Evolutionary conservation across 2,113 vertebrate species (phyloP).

Genomic region (Pseudorhombus dupliciocellatus): DNA sequence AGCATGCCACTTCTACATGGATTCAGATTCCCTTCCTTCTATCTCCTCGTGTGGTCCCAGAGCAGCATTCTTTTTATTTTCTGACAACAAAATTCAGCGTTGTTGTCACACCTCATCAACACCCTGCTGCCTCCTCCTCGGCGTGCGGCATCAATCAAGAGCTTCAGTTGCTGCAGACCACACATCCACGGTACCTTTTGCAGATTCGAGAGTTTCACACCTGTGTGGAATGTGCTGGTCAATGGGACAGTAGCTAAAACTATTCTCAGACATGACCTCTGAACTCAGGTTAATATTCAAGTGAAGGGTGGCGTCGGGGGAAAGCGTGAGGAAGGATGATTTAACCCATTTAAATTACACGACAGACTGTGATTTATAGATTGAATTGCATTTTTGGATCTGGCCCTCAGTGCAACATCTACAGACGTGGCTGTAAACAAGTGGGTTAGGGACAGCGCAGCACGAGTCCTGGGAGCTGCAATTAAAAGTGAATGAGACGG

Average conservation of each 20-base stretch:
- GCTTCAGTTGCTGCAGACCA: slow-evolving; percentile 15
- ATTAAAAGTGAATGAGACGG: slow-evolving; percentile 37
- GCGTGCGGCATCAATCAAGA: slow-evolving; percentile 47
- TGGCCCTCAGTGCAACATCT: neutral
- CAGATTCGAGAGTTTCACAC: slow-evolving; percentile 19
- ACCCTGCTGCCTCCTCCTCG: slow-evolving; percentile 43
- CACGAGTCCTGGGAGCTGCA: slow-evolving; percentile 29
- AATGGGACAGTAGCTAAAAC: neutral
- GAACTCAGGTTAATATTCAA: too few relatives aligned
- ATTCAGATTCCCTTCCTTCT: neutral
- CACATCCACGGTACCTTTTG: slow-evolving; percentile 45
- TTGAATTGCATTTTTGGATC: neutral
- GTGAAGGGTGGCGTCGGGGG: too few relatives aligned
- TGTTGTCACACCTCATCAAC: slow-evolving; percentile 62
- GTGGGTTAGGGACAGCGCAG: neutral
- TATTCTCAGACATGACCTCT: too few relatives aligned
- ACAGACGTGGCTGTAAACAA: slow-evolving; percentile 13
- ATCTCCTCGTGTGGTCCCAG: neutral
- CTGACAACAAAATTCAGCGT: slow-evolving; percentile 42
- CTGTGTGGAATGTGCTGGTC: neutral
- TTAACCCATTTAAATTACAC: neutral
- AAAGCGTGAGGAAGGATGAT: too few relatives aligned
- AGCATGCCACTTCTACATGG: neutral
- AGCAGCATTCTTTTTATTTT: slow-evolving; percentile 33
- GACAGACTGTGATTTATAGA: slow-evolving; percentile 5